These are phyloP conservation scores for Enoplosus armatus DNA, from an alignment of 2,797 vertebrate genomes.

Conservation along the genomic window DNA sequence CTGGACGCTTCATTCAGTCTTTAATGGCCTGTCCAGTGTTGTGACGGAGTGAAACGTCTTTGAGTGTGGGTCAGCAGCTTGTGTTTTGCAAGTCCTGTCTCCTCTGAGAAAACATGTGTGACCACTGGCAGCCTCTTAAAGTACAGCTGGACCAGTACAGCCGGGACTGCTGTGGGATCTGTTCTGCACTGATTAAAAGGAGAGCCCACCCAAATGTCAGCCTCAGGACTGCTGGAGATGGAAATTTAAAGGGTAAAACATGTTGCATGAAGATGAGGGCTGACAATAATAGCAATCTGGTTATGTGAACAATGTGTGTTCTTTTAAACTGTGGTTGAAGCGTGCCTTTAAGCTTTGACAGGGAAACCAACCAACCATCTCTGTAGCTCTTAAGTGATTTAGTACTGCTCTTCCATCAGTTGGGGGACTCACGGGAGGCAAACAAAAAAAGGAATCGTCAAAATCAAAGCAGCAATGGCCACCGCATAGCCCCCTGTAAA, in stretches of 20 bases:
- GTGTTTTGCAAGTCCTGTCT: constrained; percentile 56
- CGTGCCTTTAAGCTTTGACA: not conserved
- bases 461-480: not conserved
- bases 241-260: constrained; percentile 12
- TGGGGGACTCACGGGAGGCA: not conserved
- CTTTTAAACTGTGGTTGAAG: not conserved
- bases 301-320: not conserved
- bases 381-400: not conserved
- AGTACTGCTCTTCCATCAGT: not conserved
- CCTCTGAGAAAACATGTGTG: constrained; percentile 77
- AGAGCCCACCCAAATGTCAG: constrained; percentile 42
- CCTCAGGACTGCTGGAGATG: constrained; percentile 15
- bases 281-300: not conserved
- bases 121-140: constrained; percentile 66
- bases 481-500: not conserved
- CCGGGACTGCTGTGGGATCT: constrained; percentile 53
- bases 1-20: constrained; percentile 39
- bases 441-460: not conserved
- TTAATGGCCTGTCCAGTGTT: constrained; percentile 50
- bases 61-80: constrained; percentile 44
- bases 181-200: constrained; percentile 29
- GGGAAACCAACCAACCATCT: not conserved
- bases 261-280: not conserved
- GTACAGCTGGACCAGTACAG: constrained; percentile 66
- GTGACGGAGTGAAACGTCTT: constrained; percentile 43